Evolutionary conservation across 2,113 vertebrate genomes (phyloP), one percentile per base, ranked within the genome.

Genomic region (Pedetes capensis): DNA sequence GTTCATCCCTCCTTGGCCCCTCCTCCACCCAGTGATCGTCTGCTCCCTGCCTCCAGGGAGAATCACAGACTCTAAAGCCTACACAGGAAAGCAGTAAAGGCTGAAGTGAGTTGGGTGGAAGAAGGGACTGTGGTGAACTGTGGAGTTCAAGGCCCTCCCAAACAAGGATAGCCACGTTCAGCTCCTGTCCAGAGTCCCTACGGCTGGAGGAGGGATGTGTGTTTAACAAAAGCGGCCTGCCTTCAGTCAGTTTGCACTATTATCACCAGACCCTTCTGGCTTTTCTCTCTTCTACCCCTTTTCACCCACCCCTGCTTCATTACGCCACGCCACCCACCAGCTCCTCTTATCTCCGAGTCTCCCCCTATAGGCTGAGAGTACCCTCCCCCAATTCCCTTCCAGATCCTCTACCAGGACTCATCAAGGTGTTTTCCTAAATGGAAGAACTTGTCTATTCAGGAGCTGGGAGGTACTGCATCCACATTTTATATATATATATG

Each of bases 81-180:
- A n/a, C 39, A 13, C 32, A 53, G 51, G 51, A 42, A 91, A 74
- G n/a, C 22, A 39, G n/a, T 32, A 18, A 4, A 1, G 69, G 25
- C 20, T 53, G 37, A 79, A 55, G 47, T 23, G 22, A 29, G 22
- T 7, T 12, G 12, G 79, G 5, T 53, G 4, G 29, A 69, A 72
- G n/a, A n/a, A 72, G 14, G 7, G 8, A 23, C 42, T 39, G 64
- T 14, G 34, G 47, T 42, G 34, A 84, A 51, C 55, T 32, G 13
- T 12, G 25, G 72, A 7, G 47, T 5, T 2, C 17, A 16, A n/a
- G 8, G 13, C 8, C 66, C 27, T 3, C 0, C 14, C n/a, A 53
- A 92, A 34, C 29, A 27, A 75, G 29, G n/a, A 13, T n/a, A 13
- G 17, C 69, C 32, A 8, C 27, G 34, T 53, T 47, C 9, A 37